These are phyloP conservation scores for Amiota minor DNA, from an alignment of 2,888 invertebrate genomes.

Conservation along the genomic window DNA sequence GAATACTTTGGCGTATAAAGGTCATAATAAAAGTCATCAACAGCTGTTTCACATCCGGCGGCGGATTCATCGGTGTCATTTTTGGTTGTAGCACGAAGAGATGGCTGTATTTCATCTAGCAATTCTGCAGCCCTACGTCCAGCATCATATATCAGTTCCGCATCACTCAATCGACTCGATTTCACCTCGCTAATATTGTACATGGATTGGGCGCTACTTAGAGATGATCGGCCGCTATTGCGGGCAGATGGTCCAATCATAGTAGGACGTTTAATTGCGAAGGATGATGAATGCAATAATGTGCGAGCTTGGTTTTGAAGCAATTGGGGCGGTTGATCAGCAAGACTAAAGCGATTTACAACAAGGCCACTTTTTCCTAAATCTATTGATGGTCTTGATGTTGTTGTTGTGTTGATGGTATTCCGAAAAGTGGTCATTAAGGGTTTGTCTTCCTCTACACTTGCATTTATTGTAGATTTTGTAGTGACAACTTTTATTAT, in stretches of 20 bases:
- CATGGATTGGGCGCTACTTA: conserved; percentile 66
- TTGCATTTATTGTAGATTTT: conserved; percentile 36
- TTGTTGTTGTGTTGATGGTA: conserved; percentile 30
- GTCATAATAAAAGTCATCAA: conserved; percentile 56
- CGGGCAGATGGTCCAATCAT: conserved; percentile 53
- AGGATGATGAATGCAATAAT: conserved; percentile 70
- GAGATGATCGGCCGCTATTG: conserved; percentile 55
- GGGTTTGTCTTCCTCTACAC: conserved; percentile 44
- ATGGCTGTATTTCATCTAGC: conserved; percentile 74
- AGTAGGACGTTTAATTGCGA: conserved; percentile 71
- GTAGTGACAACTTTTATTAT: conserved; percentile 39
- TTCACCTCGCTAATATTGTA: conserved; percentile 67
- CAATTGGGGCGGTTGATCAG: conserved; percentile 51
- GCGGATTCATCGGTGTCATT: conserved; percentile 38
- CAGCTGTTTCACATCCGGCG: conserved; percentile 32
- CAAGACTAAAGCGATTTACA: conserved; percentile 55
- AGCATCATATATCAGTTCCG: conserved; percentile 53
- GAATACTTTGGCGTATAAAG: conserved; percentile 55
- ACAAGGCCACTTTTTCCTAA: conserved; percentile 52
- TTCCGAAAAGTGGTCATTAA: conserved; percentile 62
- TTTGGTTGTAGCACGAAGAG: conserved; percentile 75
- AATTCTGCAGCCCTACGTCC: conserved; percentile 62
- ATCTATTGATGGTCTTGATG: conserved; percentile 36
- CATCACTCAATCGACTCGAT: conserved; percentile 54
- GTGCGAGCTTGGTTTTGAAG: conserved; percentile 47